phyloP scores from a whole-genome alignment of 2,888 invertebrate species.

The Brachypterus glaber region DNA sequence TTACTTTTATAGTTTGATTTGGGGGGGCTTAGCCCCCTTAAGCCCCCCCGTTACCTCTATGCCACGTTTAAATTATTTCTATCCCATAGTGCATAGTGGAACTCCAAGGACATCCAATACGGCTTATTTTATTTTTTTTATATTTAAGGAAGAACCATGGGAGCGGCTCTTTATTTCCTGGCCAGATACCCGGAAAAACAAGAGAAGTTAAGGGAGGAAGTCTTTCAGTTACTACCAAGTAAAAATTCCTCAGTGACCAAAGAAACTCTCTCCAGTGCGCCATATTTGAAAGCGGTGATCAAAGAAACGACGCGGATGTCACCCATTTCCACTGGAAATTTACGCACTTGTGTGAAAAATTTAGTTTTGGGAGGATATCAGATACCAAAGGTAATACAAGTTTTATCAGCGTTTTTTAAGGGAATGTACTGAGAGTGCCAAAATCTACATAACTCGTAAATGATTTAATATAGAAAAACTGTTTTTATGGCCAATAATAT shows the following conservation, averaged over 20 bases:
- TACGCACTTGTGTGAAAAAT: slow-evolving; percentile 26
- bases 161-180: slow-evolving; percentile 38
- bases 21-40: no score
- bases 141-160: slow-evolving; percentile 37
- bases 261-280: slow-evolving; percentile 32
- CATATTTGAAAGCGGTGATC: slow-evolving; percentile 51
- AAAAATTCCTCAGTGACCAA: slow-evolving; percentile 30
- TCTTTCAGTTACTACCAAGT: slow-evolving; percentile 24
- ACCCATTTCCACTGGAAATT: slow-evolving; percentile 22
- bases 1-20: no score
- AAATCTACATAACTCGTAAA: no score
- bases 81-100: no score
- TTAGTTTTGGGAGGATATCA: slow-evolving; percentile 32
- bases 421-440: no score
- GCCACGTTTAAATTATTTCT: no score
- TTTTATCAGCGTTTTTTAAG: no score
- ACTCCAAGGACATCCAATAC: no score
- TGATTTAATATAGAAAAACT: no score
- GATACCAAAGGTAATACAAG: slow-evolving; percentile 35
- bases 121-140: not conserved
- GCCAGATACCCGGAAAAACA: slow-evolving; percentile 38
- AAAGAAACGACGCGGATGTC: slow-evolving; percentile 48
- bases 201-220: slow-evolving; percentile 36
- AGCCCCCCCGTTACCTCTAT: no score
- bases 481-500: no score